Evolutionary conservation across 2,888 invertebrate species (phyloP), one percentile per base, ranked within the genome.

Genomic region (Drosophila koepferae): DNA sequence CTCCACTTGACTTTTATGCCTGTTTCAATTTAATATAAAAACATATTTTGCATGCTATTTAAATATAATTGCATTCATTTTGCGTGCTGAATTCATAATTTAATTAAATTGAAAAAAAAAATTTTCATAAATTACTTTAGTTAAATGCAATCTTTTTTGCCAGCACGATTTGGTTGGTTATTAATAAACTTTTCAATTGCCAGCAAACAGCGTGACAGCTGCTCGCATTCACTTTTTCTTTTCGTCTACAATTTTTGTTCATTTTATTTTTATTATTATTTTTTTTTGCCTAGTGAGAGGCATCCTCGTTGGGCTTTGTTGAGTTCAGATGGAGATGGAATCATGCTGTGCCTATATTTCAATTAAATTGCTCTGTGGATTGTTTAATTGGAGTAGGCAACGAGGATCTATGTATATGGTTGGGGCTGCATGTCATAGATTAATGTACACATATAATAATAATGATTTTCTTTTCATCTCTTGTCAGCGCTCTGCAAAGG

Each of bases 161-260:
- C 56, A 44, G 34, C 54, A 55, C 55, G 43, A 68, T 70, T 75
- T 28, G 28, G 28, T 81, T 75, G 86, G 51, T 82, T 86, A 88
- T 85, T 85, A 89, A 90, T 85, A 86, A 86, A 86, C 90, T 86
- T 86, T 86, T 90, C 71, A 85, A 80, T 76, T 82, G 80, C 77
- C 59, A 69, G 67, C 76, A 70, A 85, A 82, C 77, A 74, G 72
- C 77, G 60, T 74, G 74, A 71, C 80, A 82, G 74, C 86, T 88
- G 77, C 63, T 85, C 74, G 63, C 82, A 85, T 85, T 82, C 79
- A 87, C 88, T 87, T 87, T 82, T 72, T 46, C 48, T 20, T 8
- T 28, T 40, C 41, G 49, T 16, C 38, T 63, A 61, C 58, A 66
- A 43, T 18, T 43, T 14, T 12, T 41, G n/a, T 3, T n/a, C 6